These are phyloP conservation scores for Trachymyrmex cornetzi DNA, from an alignment of 1,140 invertebrate genomes.

Conservation along the genomic window DNA sequence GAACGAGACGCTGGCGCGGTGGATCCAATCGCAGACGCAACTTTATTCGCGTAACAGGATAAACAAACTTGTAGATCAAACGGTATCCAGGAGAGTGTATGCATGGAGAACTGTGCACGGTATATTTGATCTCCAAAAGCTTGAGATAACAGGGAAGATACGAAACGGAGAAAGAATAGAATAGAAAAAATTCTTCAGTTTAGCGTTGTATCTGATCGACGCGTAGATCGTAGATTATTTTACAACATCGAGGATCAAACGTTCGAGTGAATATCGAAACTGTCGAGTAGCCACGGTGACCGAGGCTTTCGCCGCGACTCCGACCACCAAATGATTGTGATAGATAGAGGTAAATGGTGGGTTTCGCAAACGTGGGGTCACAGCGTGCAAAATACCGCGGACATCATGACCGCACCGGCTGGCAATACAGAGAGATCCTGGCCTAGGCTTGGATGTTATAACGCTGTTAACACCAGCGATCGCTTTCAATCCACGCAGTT, in stretches of 20 bases:
- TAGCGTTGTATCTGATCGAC: background rate
- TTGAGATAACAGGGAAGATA: conserved; percentile 29
- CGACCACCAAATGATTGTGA: conserved; percentile 48
- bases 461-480: conserved; percentile 86
- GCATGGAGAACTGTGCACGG: background rate
- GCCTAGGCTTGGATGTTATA: conserved; percentile 77
- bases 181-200: background rate
- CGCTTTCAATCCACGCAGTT: conserved; percentile 86
- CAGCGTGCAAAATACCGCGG: conserved; percentile 77
- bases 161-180: background rate
- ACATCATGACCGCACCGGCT: conserved; percentile 56
- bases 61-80: conserved; percentile 74
- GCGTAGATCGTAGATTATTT: background rate
- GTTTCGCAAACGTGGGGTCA: conserved; percentile 38
- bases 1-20: conserved; percentile 41
- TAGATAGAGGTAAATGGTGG: conserved; percentile 52
- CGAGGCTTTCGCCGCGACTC: conserved; percentile 31
- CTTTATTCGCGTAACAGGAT: conserved; percentile 63
- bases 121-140: conserved; percentile 26
- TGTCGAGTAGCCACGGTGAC: background rate
- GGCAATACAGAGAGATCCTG: conserved; percentile 74
- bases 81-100: conserved; percentile 17
- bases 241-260: conserved; percentile 2
- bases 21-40: conserved; percentile 42
- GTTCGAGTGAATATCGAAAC: conserved; percentile 46